A percentile compares a stretch with the other conserved stretches of the same genome.
Evolutionary conservation across 2,113 vertebrate genomes (phyloP).

Genomic region (Monopterus albus): DNA sequence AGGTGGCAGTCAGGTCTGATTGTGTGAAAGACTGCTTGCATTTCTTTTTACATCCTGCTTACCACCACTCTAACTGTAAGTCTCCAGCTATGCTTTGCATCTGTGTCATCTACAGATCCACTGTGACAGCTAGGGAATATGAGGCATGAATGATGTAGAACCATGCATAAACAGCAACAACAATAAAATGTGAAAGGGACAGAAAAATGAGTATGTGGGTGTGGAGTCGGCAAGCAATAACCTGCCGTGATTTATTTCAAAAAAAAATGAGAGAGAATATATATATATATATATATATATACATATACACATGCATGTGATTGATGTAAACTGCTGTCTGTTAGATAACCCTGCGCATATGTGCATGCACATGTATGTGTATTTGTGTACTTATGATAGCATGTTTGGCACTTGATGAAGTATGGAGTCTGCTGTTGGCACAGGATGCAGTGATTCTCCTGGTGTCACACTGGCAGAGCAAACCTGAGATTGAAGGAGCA

Average conservation of each 20-base stretch:
- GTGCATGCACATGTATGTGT: conserved; percentile 6
- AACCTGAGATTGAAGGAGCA: conserved; percentile 70
- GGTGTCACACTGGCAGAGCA: conserved; percentile 49
- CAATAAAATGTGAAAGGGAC: conserved; percentile 52
- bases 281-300: conserved; percentile 17
- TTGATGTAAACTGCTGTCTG: conserved; percentile 15
- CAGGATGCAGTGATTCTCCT: conserved; percentile 61
- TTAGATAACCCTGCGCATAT: conserved; percentile 10
- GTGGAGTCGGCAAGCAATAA: conserved; percentile 55
- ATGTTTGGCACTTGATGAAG: conserved; percentile 22
- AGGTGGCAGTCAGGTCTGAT: conserved; percentile 47
- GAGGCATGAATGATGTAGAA: conserved; percentile 53
- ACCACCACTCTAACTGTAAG: conserved; percentile 14
- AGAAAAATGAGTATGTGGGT: conserved; percentile 48
- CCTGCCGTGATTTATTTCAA: conserved; percentile 58
- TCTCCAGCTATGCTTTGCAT: conserved; percentile 47
- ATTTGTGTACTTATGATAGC: conserved; percentile 13
- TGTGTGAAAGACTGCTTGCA: conserved; percentile 43
- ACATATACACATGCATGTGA: neutral
- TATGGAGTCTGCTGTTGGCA: conserved; percentile 54
- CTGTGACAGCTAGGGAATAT: conserved; percentile 51
- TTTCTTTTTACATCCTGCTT: conserved; percentile 49
- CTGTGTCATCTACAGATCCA: conserved; percentile 59
- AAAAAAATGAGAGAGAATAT: conserved; percentile 48
- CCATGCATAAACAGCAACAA: conserved; percentile 61